phyloP scores from a whole-genome alignment of 2,797 vertebrate species.

The Typhlichthys eigenmanni region DNA sequence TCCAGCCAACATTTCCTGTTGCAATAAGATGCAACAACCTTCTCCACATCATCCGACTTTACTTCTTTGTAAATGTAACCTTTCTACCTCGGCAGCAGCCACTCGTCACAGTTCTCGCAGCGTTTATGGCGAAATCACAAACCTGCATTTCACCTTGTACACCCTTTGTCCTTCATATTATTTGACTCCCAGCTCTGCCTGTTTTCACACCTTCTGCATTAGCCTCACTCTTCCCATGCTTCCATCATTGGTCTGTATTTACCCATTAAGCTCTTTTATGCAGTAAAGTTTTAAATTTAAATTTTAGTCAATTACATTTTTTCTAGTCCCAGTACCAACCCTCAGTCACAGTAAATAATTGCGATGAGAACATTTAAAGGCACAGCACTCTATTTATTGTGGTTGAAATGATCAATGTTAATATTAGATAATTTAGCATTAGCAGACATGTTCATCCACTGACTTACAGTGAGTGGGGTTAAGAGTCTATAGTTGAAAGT shows the following conservation, averaged over 20 bases:
- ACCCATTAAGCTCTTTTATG: background rate
- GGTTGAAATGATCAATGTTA: too few relatives aligned
- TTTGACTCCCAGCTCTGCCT: conserved; percentile 43
- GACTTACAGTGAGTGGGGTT: too few relatives aligned
- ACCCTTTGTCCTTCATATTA: background rate
- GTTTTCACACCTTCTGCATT: conserved; percentile 24
- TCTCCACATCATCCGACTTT: conserved; percentile 1
- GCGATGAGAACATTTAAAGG: too few relatives aligned
- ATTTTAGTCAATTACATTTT: too few relatives aligned
- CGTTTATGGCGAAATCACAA: background rate
- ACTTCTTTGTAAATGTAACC: conserved; percentile 3
- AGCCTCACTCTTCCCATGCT: conserved; percentile 40
- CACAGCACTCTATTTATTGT: too few relatives aligned
- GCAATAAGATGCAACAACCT: conserved; percentile 10
- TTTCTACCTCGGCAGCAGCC: background rate
- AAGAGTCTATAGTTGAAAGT: too few relatives aligned
- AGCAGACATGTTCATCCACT: too few relatives aligned
- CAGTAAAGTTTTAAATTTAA: too few relatives aligned
- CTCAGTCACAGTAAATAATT: too few relatives aligned
- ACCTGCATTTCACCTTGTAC: background rate
- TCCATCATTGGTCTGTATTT: conserved; percentile 39
- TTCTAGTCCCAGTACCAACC: too few relatives aligned
- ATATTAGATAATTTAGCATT: too few relatives aligned
- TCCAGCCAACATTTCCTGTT: background rate
- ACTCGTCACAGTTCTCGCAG: background rate